Conservation (phyloP, 1,140 invertebrate species). For the Stegodyphus mimosarum region DNA sequence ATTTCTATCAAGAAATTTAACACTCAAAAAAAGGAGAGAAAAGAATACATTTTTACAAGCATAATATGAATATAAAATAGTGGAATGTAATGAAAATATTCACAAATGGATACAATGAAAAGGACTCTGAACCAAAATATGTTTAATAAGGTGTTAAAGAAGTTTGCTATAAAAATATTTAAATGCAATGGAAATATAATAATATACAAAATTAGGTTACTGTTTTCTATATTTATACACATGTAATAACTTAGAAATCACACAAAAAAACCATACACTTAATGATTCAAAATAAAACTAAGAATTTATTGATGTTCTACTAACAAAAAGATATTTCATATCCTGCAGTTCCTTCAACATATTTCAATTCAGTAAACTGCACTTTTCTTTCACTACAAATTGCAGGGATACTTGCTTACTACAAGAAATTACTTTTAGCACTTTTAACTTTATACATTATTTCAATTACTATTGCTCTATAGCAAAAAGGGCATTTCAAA, state of each 20-base stretch:
- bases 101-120: constrained; percentile 51
- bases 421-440: too few relatives aligned
- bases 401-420: too few relatives aligned
- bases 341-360: not conserved
- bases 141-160: constrained; percentile 10
- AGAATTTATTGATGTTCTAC: not conserved
- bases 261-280: not conserved
- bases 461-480: too few relatives aligned
- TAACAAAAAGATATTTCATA: not conserved
- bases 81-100: constrained; percentile 55
- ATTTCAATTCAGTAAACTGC: too few relatives aligned
- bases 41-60: not conserved
- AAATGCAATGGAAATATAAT: not conserved
- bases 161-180: not conserved
- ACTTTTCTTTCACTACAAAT: too few relatives aligned
- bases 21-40: not conserved
- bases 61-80: not conserved
- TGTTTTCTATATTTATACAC: not conserved
- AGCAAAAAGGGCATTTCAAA: too few relatives aligned
- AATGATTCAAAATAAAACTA: not conserved
- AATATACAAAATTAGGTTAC: not conserved
- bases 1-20: not conserved
- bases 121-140: constrained; percentile 52
- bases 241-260: not conserved
- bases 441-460: too few relatives aligned